These are phyloP conservation scores for Agapornis canus DNA, from an alignment of 2,797 vertebrate genomes.

Conservation along the genomic window DNA sequence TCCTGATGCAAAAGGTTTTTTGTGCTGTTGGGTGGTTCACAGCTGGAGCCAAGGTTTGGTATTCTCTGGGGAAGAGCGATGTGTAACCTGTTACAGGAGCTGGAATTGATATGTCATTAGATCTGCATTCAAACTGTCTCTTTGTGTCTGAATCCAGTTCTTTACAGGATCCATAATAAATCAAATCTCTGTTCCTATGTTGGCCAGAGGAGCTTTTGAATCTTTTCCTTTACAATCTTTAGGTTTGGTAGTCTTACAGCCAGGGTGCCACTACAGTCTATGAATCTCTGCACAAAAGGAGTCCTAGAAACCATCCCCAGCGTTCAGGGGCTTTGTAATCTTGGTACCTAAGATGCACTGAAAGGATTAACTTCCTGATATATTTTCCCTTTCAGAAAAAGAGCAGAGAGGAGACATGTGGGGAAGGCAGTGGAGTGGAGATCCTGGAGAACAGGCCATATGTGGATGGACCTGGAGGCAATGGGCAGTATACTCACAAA, in stretches of 20 bases:
- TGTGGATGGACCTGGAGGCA: constrained; percentile 91
- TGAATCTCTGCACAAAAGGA: not conserved
- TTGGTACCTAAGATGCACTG: fast-evolving
- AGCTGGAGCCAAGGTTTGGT: not conserved
- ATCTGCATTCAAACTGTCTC: not conserved
- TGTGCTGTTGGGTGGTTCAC: not conserved
- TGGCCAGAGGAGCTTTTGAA: not conserved
- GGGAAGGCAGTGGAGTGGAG: constrained; percentile 97
- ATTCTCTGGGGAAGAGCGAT: fast-evolving
- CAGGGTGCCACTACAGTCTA: not conserved
- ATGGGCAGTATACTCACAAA: constrained; percentile 96
- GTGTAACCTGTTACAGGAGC: not conserved
- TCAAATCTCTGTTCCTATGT: not conserved
- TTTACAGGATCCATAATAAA: not conserved
- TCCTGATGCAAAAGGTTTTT: not conserved
- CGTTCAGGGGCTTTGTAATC: not conserved
- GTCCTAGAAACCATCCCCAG: not conserved
- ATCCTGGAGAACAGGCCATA: constrained; percentile 97
- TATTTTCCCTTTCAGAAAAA: constrained; percentile 86
- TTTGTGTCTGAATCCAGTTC: not conserved
- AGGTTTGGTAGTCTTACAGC: not conserved
- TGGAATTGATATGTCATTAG: not conserved
- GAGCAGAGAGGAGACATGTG: constrained; percentile 95
- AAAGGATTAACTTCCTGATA: not conserved
- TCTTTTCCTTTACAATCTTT: not conserved